These are phyloP conservation scores for Taenaris catops DNA, from an alignment of 2,888 invertebrate genomes.

Conservation along the genomic window DNA sequence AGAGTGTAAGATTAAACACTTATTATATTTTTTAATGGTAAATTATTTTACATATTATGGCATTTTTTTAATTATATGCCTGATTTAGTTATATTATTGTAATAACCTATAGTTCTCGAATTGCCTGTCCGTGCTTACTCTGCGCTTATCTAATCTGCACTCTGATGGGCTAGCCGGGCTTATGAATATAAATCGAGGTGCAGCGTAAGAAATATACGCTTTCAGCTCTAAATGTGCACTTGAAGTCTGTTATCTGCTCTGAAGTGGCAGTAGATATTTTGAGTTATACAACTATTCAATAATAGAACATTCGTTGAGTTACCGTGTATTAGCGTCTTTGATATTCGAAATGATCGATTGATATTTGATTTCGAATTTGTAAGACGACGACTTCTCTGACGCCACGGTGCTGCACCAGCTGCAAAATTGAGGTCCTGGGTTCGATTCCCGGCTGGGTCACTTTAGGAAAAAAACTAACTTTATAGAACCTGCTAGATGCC, in stretches of 20 bases:
- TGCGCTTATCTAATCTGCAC: conserved; percentile 21
- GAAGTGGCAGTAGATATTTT: background rate
- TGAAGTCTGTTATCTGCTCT: conserved; percentile 8
- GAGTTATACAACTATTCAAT: background rate
- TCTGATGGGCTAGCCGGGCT: conserved; percentile 16
- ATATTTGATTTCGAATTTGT: background rate
- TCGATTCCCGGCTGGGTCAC: too few species aligned
- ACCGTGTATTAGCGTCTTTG: too few species aligned
- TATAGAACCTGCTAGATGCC: too few species aligned
- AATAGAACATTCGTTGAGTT: background rate
- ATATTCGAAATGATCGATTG: too few species aligned
- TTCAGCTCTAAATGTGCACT: conserved; percentile 11
- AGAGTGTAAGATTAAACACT: too few species aligned
- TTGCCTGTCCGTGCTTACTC: conserved; percentile 8
- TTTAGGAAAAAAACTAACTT: too few species aligned
- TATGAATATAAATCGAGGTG: conserved; percentile 26
- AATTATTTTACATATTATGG: too few species aligned
- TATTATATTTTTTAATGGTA: too few species aligned
- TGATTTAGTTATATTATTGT: too few species aligned
- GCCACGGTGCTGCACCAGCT: too few species aligned
- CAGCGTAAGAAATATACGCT: conserved; percentile 12
- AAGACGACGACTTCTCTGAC: background rate
- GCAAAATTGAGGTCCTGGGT: too few species aligned
- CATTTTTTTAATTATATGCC: too few species aligned
- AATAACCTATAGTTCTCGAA: conserved; percentile 1